Conservation (phyloP, 2,888 invertebrate species). For the Himalopsyche kuldschensis region DNA sequence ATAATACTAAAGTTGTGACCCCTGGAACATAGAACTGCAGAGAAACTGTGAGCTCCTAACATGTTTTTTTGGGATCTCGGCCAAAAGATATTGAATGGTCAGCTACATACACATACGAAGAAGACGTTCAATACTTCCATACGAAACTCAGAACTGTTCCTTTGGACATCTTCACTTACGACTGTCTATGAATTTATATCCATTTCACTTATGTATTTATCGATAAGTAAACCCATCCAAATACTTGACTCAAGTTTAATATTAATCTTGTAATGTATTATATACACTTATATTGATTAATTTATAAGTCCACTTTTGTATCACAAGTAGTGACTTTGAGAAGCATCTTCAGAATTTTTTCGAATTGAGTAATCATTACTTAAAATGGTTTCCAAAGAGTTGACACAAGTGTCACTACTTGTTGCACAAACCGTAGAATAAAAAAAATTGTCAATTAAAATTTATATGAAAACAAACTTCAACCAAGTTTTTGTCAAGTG, state of each 20-base stretch:
- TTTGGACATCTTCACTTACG: not conserved
- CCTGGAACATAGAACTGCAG: not conserved
- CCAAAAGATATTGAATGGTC: slow-evolving; percentile 9
- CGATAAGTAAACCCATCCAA: not conserved
- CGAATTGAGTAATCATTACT: too few species aligned
- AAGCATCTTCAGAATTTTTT: too few species aligned
- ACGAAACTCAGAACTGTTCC: not conserved
- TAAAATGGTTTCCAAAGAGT: too few species aligned
- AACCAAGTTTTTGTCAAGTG: too few species aligned
- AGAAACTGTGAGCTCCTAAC: not conserved
- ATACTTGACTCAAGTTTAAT: not conserved
- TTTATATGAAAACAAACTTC: too few species aligned
- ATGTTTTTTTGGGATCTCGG: not conserved
- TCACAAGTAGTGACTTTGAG: too few species aligned
- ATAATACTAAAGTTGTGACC: not conserved
- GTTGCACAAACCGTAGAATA: too few species aligned
- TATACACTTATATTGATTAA: too few species aligned
- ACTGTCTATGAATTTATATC: not conserved
- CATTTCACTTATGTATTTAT: not conserved
- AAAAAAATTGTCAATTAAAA: too few species aligned
- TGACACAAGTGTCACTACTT: too few species aligned
- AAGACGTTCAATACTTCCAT: not conserved
- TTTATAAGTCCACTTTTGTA: too few species aligned
- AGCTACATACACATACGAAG: not conserved
- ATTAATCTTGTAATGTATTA: too few species aligned